Conservation (phyloP, 1,140 invertebrate species). For the Uloborus diversus region DNA sequence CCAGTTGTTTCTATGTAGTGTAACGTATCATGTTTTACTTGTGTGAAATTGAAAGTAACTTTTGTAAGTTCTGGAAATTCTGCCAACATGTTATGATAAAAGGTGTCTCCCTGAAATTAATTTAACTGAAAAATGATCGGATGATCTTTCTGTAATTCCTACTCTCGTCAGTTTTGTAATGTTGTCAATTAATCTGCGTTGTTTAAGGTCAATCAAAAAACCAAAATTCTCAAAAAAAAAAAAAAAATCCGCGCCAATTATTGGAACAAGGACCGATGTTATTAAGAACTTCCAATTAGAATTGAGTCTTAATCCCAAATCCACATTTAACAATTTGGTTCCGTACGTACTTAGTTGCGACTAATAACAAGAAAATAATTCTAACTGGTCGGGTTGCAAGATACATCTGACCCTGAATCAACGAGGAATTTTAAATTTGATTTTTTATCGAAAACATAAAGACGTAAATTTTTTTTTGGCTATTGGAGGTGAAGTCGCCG, state of each 20-base stretch:
- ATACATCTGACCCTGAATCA: conserved; percentile 37
- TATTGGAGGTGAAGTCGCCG: neutral
- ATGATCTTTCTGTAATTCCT: neutral
- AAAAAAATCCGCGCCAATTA: conserved; percentile 53
- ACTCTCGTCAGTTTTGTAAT: neutral
- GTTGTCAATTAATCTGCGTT: conserved; percentile 14
- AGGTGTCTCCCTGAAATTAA: neutral
- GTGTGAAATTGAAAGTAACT: conserved; percentile 10
- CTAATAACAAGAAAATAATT: conserved; percentile 45
- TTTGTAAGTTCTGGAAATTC: neutral
- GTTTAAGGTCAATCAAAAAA: conserved; percentile 10
- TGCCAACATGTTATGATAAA: neutral
- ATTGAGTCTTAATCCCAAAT: conserved; percentile 27
- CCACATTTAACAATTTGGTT: neutral
- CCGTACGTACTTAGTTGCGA: conserved; percentile 32
- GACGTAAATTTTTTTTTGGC: neutral
- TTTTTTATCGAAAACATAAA: conserved; percentile 25
- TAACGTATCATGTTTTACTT: neutral
- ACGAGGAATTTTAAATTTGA: conserved; percentile 22
- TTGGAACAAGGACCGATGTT: neutral
- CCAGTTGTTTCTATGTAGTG: conserved; percentile 25
- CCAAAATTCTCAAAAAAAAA: conserved; percentile 1
- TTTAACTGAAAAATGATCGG: neutral
- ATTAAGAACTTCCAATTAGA: conserved; percentile 43
- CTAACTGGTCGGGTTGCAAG: neutral